A percentile compares a stretch with the other conserved stretches of the same genome.
Conservation (phyloP, 1,140 invertebrate species). For the Adoxophyes honmai region DNA sequence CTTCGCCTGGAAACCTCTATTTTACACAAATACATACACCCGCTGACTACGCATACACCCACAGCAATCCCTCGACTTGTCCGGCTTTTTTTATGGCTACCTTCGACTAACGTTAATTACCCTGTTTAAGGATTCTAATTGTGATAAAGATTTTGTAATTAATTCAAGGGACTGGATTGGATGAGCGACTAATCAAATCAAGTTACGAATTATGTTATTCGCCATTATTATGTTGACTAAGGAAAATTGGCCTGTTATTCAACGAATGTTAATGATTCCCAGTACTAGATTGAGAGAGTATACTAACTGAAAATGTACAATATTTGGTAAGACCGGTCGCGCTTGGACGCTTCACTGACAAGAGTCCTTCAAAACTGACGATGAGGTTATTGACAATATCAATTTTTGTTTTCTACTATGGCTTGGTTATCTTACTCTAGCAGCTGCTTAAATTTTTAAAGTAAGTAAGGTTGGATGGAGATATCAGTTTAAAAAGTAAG, state of each 20-base stretch:
- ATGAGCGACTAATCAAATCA: neutral
- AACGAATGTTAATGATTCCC: no score
- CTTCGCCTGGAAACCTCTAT: constrained; percentile 58
- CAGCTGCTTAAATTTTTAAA: constrained; percentile 15
- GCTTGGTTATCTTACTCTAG: neutral
- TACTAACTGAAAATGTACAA: no score
- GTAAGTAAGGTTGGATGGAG: neutral
- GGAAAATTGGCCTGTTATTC: no score
- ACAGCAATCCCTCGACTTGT: constrained; percentile 15
- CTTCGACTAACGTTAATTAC: constrained; percentile 2
- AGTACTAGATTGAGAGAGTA: no score
- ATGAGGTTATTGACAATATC: no score
- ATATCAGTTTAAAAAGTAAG: no score
- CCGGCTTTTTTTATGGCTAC: constrained; percentile 20
- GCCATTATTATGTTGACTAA: no score
- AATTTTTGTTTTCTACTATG: neutral
- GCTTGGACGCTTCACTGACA: no score
- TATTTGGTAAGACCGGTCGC: no score
- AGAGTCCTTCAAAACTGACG: no score
- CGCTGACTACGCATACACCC: constrained; percentile 22
- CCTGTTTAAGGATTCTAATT: neutral
- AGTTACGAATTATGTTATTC: neutral
- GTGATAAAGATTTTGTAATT: neutral
- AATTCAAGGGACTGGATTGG: neutral
- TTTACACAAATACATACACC: constrained; percentile 52